Conservation (phyloP, 2,113 vertebrate species). For the Psophia crepitans region DNA sequence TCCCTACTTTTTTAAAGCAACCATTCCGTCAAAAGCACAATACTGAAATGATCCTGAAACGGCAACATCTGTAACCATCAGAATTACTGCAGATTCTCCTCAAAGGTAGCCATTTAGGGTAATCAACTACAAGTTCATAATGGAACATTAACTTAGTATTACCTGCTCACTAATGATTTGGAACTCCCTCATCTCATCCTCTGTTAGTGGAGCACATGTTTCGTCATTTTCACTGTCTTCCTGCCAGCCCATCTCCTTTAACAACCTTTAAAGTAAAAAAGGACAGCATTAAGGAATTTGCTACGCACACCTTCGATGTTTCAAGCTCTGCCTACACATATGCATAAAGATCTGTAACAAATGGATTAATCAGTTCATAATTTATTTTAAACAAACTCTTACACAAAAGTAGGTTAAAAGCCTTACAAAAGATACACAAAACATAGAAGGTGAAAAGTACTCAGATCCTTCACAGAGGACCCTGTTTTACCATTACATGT, state of each 20-base stretch:
- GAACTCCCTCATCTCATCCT: conserved; percentile 86
- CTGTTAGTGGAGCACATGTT: conserved; percentile 80
- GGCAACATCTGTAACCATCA: background rate
- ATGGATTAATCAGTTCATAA: background rate
- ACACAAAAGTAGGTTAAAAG: background rate
- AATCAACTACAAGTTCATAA: background rate
- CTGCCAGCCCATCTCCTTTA: conserved; percentile 86
- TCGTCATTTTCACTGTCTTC: conserved; percentile 85
- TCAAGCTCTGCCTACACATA: background rate
- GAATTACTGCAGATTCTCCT: background rate
- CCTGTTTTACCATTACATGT: background rate
- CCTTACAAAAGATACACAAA: background rate
- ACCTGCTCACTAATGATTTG: conserved; percentile 81
- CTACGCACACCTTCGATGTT: background rate
- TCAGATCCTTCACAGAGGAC: background rate
- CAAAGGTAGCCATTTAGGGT: background rate
- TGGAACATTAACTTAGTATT: background rate
- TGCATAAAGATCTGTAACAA: background rate
- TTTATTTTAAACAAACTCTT: background rate
- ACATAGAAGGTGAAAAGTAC: background rate
- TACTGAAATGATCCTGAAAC: background rate
- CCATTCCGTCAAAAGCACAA: background rate
- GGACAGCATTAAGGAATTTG: background rate
- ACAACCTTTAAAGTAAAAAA: conserved; percentile 64
- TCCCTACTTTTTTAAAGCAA: background rate